Evolutionary conservation across 2,113 vertebrate genomes (phyloP).

Genomic region (Microtus ochrogaster): DNA sequence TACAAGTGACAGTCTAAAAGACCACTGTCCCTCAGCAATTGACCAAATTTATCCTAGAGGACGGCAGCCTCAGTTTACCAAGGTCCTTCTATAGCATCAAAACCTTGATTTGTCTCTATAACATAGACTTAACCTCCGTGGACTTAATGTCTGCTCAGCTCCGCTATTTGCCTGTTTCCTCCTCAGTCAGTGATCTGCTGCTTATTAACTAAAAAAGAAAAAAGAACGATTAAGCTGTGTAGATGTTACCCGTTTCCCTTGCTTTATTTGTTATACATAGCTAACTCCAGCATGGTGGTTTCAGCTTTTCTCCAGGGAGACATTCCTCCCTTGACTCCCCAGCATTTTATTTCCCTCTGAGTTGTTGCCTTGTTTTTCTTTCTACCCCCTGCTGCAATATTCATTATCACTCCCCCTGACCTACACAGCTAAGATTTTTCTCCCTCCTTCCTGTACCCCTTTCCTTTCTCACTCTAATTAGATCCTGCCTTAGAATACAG

Average conservation of each 20-base stretch:
- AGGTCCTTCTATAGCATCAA: background rate
- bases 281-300: background rate
- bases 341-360: background rate
- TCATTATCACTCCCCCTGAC: conserved; percentile 18
- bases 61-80: background rate
- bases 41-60: background rate
- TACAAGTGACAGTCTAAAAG: too few species aligned
- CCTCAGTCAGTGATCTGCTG: background rate
- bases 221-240: background rate
- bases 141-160: background rate
- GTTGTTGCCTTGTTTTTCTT: background rate
- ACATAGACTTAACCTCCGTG: background rate
- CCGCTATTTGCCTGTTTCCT: background rate
- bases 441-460: background rate
- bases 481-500: conserved; percentile 52
- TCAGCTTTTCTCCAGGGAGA: background rate
- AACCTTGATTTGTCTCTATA: background rate
- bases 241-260: background rate
- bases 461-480: conserved; percentile 57
- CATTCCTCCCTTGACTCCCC: background rate
- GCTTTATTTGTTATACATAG: background rate
- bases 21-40: too few species aligned
- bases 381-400: background rate
- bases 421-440: background rate
- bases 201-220: background rate